Conservation (phyloP, 2,113 vertebrate genomes). For the Nothoprocta perdicaria region DNA sequence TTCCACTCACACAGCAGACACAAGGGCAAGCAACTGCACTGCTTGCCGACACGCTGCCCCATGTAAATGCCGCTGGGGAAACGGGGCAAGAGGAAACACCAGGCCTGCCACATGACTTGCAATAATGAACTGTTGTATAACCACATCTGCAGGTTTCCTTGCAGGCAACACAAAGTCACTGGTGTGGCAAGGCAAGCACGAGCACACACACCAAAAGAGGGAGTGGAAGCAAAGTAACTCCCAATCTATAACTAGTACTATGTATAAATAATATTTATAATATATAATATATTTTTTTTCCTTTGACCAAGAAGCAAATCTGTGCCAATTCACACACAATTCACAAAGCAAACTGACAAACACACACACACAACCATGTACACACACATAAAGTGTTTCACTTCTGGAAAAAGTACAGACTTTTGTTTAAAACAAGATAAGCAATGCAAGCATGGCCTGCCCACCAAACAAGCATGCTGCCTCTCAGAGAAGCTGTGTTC, state of each 20-base stretch:
- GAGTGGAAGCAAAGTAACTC: not conserved
- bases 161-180: not conserved
- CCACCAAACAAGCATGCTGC: rapidly evolving
- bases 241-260: not conserved
- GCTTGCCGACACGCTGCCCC: not conserved
- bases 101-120: not conserved
- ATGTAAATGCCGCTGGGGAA: not conserved
- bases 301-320: not conserved
- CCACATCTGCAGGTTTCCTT: not conserved
- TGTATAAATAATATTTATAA: not conserved
- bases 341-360: too few species aligned
- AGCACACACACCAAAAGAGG: not conserved
- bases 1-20: not conserved
- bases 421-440: not conserved
- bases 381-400: not conserved
- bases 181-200: not conserved
- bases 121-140: not conserved
- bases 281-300: not conserved
- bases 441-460: not conserved
- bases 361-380: too few species aligned
- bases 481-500: not conserved
- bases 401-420: not conserved
- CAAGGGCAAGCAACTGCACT: not conserved
- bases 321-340: not conserved
- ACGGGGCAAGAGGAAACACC: not conserved